Percentiles rank a stretch among this genome's conserved stretches.
Evolutionary conservation across 2,888 invertebrate genomes (phyloP).

Genomic region (Hemithea aestivaria): DNA sequence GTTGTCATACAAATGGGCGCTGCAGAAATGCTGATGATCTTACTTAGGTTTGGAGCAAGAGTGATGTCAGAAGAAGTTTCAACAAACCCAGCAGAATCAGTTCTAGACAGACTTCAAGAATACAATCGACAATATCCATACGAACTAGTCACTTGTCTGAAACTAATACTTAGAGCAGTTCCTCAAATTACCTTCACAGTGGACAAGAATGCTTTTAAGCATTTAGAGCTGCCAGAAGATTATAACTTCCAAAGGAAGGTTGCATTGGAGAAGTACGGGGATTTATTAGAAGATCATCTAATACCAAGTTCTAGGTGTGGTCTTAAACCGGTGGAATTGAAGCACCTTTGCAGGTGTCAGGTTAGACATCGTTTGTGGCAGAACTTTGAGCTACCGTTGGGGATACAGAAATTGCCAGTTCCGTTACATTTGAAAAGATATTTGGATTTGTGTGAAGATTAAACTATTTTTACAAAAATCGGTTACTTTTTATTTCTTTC

Average conservation of each 20-base stretch:
- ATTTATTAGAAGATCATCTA: slow-evolving; percentile 78
- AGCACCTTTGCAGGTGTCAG: slow-evolving; percentile 86
- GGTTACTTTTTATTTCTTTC: slow-evolving; percentile 6
- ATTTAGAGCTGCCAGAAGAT: slow-evolving; percentile 56
- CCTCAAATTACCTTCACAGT: slow-evolving; percentile 77
- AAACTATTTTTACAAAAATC: slow-evolving; percentile 29
- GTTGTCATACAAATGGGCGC: slow-evolving; percentile 86
- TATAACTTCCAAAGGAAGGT: slow-evolving; percentile 69
- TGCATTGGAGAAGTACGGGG: slow-evolving; percentile 62
- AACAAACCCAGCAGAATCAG: slow-evolving; percentile 80
- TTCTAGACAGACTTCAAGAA: slow-evolving; percentile 82
- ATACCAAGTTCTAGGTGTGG: slow-evolving; percentile 81
- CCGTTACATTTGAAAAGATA: slow-evolving; percentile 84
- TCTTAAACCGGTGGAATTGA: slow-evolving; percentile 82
- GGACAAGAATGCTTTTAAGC: slow-evolving; percentile 49
- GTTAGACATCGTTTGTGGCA: slow-evolving; percentile 82
- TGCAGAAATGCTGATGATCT: slow-evolving; percentile 85
- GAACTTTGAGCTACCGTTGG: slow-evolving; percentile 86
- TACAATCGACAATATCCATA: slow-evolving; percentile 82
- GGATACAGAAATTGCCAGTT: slow-evolving; percentile 83
- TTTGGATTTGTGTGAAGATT: slow-evolving; percentile 86
- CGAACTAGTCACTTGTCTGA: slow-evolving; percentile 84
- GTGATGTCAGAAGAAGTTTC: slow-evolving; percentile 79
- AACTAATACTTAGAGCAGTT: slow-evolving; percentile 82
- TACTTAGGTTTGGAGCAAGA: slow-evolving; percentile 85